phyloP scores from a whole-genome alignment of 2,113 vertebrate species.

The Felis chaus region DNA sequence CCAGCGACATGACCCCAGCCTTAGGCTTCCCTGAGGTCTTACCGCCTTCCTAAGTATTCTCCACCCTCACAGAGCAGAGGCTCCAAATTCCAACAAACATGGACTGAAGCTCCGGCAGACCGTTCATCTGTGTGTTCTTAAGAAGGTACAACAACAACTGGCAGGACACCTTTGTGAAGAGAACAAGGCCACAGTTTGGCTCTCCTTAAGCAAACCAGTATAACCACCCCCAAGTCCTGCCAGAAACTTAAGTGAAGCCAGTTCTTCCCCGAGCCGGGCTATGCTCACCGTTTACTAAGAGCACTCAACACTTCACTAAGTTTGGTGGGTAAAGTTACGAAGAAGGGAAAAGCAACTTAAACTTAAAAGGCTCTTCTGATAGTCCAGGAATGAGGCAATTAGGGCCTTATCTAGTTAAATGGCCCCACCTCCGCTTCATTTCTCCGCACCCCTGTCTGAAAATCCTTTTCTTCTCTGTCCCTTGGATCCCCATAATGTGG shows the following conservation, averaged over 20 bases:
- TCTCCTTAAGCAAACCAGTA: neutral
- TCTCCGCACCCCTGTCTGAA: neutral
- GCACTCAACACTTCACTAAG: neutral
- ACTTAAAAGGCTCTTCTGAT: conserved; percentile 52
- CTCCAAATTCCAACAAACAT: neutral
- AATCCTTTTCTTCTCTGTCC: conserved; percentile 1
- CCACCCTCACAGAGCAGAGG: neutral
- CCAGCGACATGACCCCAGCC: neutral
- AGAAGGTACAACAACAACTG: neutral
- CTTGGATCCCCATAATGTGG: neutral
- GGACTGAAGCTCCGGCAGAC: neutral
- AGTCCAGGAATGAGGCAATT: conserved; percentile 51
- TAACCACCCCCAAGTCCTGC: neutral
- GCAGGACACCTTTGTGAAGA: neutral
- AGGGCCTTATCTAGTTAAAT: conserved; percentile 34
- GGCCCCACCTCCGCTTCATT: neutral
- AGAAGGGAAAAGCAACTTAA: conserved; percentile 37
- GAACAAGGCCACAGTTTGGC: neutral
- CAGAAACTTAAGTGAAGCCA: neutral
- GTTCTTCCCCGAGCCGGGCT: neutral
- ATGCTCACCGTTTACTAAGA: neutral
- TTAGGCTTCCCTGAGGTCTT: neutral
- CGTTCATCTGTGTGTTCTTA: neutral
- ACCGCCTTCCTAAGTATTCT: neutral
- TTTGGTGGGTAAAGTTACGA: conserved; percentile 10